Percentiles rank a stretch among this genome's conserved stretches.
phyloP scores from a whole-genome alignment of 2,888 invertebrate species.

The Diloba caeruleocephala region DNA sequence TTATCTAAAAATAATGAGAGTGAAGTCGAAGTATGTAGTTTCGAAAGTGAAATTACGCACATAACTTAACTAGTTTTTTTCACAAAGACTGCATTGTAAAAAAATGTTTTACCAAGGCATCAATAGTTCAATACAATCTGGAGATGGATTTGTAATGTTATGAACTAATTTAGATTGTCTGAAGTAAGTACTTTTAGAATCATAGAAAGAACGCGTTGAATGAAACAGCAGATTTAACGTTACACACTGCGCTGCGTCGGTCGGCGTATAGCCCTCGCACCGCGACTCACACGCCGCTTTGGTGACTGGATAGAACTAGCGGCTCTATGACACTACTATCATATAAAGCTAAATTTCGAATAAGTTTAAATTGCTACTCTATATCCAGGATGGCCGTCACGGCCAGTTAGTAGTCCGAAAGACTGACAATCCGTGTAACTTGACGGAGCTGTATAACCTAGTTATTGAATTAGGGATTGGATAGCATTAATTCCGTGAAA shows the following conservation, averaged over 20 bases:
- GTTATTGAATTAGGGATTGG: too few species aligned
- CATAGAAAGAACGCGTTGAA: background rate
- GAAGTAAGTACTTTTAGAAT: background rate
- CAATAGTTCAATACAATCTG: background rate
- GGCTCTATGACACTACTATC: too few species aligned
- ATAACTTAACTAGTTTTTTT: conserved; percentile 18
- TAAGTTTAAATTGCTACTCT: too few species aligned
- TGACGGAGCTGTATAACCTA: too few species aligned
- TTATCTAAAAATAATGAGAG: conserved; percentile 30
- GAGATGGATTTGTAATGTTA: background rate
- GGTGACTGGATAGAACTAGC: too few species aligned
- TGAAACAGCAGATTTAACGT: background rate
- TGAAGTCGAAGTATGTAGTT: conserved; percentile 32
- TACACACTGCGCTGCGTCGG: background rate
- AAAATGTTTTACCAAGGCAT: background rate
- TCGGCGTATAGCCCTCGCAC: background rate
- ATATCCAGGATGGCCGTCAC: too few species aligned
- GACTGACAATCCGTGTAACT: too few species aligned
- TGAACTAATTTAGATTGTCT: background rate
- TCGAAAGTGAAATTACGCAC: conserved; percentile 48
- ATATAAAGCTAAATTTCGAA: too few species aligned
- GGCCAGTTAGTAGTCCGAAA: too few species aligned
- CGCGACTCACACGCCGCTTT: background rate
- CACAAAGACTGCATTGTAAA: conserved; percentile 19
- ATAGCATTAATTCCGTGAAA: too few species aligned